Evolutionary conservation across 2,888 invertebrate genomes (phyloP).

Genomic region (Steinernema scapterisci): DNA sequence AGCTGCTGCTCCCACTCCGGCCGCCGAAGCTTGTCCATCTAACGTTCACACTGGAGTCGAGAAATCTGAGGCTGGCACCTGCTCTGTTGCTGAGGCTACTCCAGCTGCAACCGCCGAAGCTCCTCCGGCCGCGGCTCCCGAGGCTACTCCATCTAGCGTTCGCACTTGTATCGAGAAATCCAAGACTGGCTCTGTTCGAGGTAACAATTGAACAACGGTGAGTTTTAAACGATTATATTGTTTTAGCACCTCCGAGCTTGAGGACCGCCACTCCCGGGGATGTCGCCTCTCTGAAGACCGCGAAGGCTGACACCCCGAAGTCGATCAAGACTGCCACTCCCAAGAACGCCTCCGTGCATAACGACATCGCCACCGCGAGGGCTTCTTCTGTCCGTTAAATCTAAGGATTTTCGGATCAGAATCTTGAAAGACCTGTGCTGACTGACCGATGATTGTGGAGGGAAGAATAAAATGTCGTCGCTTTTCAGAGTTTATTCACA

Average conservation of each 20-base stretch:
- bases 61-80: not conserved
- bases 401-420: too few species aligned
- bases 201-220: not conserved
- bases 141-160: not conserved
- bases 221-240: too few species aligned
- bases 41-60: not conserved
- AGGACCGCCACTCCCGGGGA: not conserved
- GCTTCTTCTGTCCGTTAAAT: too few species aligned
- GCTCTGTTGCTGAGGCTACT: not conserved
- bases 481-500: too few species aligned
- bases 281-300: not conserved
- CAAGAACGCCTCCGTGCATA: not conserved
- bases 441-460: too few species aligned
- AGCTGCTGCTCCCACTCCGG: not conserved
- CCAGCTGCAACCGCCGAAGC: not conserved
- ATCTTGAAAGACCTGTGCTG: too few species aligned
- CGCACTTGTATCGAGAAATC: not conserved
- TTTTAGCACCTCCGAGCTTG: not conserved
- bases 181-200: not conserved
- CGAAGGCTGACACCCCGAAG: not conserved
- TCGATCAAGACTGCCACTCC: not conserved
- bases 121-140: not conserved
- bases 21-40: not conserved
- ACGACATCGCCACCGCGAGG: too few species aligned
- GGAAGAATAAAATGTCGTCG: too few species aligned